Base-by-base conservation (phyloP, 2,113 vertebrate genomes). In the Tichodroma muraria region DNA sequence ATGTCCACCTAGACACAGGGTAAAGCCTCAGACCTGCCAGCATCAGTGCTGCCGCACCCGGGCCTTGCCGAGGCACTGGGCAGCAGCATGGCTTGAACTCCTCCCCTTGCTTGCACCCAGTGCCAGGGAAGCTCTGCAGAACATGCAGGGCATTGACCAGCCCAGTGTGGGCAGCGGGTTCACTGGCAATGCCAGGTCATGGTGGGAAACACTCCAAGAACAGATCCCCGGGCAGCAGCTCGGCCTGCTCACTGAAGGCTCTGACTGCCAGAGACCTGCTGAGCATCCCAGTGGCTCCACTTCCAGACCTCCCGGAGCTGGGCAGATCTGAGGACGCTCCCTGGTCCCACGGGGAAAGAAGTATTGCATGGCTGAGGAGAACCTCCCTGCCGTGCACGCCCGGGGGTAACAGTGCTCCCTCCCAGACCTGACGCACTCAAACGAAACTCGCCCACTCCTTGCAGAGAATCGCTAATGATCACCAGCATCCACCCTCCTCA, bases 151-250 rank as follows among this genome's bases (percentile, higher is more conserved):
- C 25, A 0, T 1, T 12, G 59, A 65, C 45, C 57, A 30, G 23
- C 1, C 15, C 10, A 0, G 61, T 1, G 2, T 4, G 47, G 68
- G 63, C 80, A 83, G 80, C 0, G 0, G 23, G 31, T 8, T 47
- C 9, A 2, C 7, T 6, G 49, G 44, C 59, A 37, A 3, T 10
- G 72, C 59, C 81, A 2, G 8, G 8, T 21, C 45, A 18, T 3
- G 4, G 2, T 15, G 6, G 54, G 88, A 69, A 68, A 37, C 0
- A 6, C 22, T 17, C 31, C 9, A 6, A 30, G 65, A 17, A 15
- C 56, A 1, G 2, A 8, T n/a, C 17, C 59, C 65, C 0, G 28
- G 54, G 56, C 49, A 53, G 31, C 23, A 21, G 30, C 12, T 13
- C 42, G n/a, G 35, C 15, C 6, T 1, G 22, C 18, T 42, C 28